Evolutionary conservation across 2,113 vertebrate species (phyloP).

Genomic region (Rhagologus leucostigma): DNA sequence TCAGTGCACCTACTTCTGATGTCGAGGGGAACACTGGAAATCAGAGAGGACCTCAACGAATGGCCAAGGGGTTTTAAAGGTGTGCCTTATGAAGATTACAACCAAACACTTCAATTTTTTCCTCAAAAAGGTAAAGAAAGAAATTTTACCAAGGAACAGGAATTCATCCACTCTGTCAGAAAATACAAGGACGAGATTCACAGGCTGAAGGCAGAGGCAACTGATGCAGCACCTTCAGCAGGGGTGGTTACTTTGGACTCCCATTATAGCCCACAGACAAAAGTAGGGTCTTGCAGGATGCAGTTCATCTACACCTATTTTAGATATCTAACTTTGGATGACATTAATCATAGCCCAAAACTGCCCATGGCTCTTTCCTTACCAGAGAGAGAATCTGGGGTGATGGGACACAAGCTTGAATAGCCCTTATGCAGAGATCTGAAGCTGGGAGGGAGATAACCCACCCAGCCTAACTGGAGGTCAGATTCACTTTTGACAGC

Average conservation of each 20-base stretch:
- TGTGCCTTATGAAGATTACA: neutral
- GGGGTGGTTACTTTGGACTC: neutral
- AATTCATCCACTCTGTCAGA: neutral
- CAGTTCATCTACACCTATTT: neutral
- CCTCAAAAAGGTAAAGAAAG: neutral
- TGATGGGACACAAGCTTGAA: neutral
- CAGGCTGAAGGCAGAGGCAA: neutral
- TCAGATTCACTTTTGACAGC: neutral
- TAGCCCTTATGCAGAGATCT: neutral
- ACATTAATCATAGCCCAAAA: neutral
- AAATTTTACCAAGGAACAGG: neutral
- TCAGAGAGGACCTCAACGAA: neutral
- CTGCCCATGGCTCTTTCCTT: neutral
- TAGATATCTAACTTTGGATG: neutral
- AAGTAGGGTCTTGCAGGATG: neutral
- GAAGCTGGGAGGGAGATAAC: neutral
- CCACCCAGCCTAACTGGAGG: neutral
- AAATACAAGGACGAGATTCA: neutral
- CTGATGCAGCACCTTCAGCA: neutral
- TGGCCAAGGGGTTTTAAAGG: neutral
- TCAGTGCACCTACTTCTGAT: neutral
- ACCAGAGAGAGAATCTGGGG: neutral
- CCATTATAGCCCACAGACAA: neutral
- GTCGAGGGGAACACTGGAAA: neutral
- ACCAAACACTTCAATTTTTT: neutral